Evolutionary conservation across 2,888 invertebrate genomes (phyloP), one percentile per base, ranked within the genome.

Genomic region (Prosopocoilus inquinatus): DNA sequence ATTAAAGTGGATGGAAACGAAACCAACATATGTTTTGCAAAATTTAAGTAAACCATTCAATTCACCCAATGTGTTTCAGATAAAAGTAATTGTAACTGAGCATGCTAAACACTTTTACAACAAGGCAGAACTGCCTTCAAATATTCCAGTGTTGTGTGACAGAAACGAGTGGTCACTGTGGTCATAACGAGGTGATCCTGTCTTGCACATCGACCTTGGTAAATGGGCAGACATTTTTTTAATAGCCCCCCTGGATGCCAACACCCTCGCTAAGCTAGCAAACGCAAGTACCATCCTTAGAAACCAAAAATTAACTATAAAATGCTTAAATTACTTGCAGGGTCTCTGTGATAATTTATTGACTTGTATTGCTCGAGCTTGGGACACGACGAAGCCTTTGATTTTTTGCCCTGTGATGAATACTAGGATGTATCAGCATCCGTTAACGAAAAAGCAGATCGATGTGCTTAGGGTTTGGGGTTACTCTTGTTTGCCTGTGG

Each of bases 371-470:
- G 87, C 89, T 0, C 81, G 98, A 62, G 98, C 98, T 0, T 99
- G 98, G 98, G 90, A 96, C 67, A 67, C 88, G 46, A 71, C 75
- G 0, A 89, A 90, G 67, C 95, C 96, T 0, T 78, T 97, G 3
- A 71, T 96, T 7, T 95, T 96, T 78, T 97, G 96, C 65, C 98
- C 98, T 0, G 96, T 98, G 0, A 99, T 99, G 99, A 99, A 99
- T 74, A 97, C 97, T 0, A 85, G 85, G 68, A 99, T 99, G 98
- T 97, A 91, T 86, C 83, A 91, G 48, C 97, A 98, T 77, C 96
- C 98, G 0, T 74, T 96, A 32, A 99, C 98, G 0, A 77, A 79
- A 0, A 80, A 81, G 57, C 93, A 98, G 69, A 84, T 94, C 45
- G 72, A 79, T 0, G 81, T 79, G 51, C 80, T 99, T 15, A 85